These are phyloP conservation scores for Ecliptopera silaceata DNA, from an alignment of 2,888 invertebrate species.

Conservation along the genomic window DNA sequence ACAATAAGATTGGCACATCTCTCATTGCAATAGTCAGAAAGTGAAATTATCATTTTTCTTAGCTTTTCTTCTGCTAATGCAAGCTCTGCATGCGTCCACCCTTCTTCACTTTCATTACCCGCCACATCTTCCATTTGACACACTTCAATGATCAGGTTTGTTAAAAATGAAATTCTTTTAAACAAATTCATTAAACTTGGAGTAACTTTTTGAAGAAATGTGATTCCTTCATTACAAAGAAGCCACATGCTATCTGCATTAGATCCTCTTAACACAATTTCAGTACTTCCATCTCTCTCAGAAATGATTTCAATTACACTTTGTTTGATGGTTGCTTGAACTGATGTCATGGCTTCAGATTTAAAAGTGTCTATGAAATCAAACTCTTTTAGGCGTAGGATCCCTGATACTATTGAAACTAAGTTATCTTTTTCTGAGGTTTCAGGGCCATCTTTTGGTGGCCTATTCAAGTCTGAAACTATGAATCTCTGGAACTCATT, in stretches of 20 bases:
- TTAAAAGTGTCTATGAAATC: conserved; percentile 94
- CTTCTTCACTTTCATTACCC: conserved; percentile 85
- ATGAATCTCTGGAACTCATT: conserved; percentile 97
- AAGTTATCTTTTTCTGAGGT: conserved; percentile 93
- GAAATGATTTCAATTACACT: conserved; percentile 89
- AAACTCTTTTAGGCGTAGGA: conserved; percentile 93
- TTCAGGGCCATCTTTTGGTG: conserved; percentile 81
- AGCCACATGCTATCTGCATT: conserved; percentile 79
- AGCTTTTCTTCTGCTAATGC: conserved; percentile 87
- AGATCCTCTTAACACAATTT: conserved; percentile 73
- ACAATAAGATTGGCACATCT: conserved; percentile 94
- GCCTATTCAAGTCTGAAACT: conserved; percentile 95
- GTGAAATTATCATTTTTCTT: conserved; percentile 89
- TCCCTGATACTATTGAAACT: conserved; percentile 93
- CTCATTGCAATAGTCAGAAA: conserved; percentile 96
- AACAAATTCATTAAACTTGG: conserved; percentile 87
- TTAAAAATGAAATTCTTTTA: conserved; percentile 88
- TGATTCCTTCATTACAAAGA: conserved; percentile 87
- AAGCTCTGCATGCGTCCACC: conserved; percentile 88
- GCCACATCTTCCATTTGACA: conserved; percentile 84
- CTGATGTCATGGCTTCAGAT: conserved; percentile 94
- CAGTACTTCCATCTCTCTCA: conserved; percentile 71
- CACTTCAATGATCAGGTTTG: conserved; percentile 90
- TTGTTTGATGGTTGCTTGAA: conserved; percentile 95
- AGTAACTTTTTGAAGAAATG: conserved; percentile 86